Evolutionary conservation across 2,888 invertebrate genomes (phyloP), one percentile per base, ranked within the genome.

Genomic region (Bombyx huttoni): DNA sequence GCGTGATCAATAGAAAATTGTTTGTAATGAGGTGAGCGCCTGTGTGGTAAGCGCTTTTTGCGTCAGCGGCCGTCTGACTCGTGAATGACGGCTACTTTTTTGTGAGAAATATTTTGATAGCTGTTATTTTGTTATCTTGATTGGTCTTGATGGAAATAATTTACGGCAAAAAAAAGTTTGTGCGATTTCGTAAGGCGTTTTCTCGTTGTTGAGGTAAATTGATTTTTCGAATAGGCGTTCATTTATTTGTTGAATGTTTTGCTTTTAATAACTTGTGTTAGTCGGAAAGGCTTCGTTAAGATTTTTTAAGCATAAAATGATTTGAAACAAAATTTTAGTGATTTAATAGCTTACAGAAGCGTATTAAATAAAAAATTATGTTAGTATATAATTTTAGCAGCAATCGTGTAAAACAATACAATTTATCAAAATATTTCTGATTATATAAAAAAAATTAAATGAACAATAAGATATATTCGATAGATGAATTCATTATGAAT

Each of bases 1-100:
- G 70, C 62, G 81, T 77, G 80, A 78, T 81, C 75, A 76, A 84
- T 82, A 62, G 67, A 55, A 70, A 73, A 73, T 71, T 61, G 62
- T 70, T 67, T 62, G 65, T 75, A 76, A 79, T 73, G 73, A 76
- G 65, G 61, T 61, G 57, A 55, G 54, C 56, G 57, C 65, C 56
- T 63, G 56, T 66, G 65, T 59, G 56, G 64, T 64, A 67, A 63
- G 64, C 54, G 64, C 59, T 70, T 75, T 77, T 75, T 73, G 68
- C 65, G 60, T 54, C 59, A 49, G 52, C 55, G 54, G 56, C 54
- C 52, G 47, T 51, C 49, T 56, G 49, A 56, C 47, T 52, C 51
- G 52, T 63, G 59, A 71, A 58, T 64, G 64, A 65, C 65, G 60
- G 60, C 53, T 49, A 56, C 60, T 49, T 66, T 68, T 66, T 61